Conservation (phyloP, 2,888 invertebrate species). For the Microchrysa polita region DNA sequence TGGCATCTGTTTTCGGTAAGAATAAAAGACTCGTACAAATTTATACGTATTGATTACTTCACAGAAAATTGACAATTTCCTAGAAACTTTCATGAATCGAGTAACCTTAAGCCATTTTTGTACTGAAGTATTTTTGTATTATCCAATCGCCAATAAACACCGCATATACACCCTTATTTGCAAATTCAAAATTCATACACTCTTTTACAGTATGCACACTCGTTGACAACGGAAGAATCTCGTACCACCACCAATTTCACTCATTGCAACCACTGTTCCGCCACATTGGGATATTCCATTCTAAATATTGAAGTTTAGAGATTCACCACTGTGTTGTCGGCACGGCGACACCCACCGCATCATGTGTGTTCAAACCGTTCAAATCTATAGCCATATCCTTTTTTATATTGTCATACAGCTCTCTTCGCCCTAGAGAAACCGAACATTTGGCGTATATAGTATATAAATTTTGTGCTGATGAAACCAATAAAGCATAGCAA, state of each 20-base stretch:
- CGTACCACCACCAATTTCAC: not conserved
- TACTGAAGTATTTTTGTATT: no score
- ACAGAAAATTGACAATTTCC: no score
- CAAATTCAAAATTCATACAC: not conserved
- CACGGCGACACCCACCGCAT: not conserved
- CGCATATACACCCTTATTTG: no score
- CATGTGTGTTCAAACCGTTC: not conserved
- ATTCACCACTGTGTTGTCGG: not conserved
- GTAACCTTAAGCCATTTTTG: no score
- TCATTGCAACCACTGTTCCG: conserved; percentile 24
- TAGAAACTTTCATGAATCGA: no score
- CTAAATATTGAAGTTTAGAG: not conserved
- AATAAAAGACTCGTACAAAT: no score
- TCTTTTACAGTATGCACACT: not conserved
- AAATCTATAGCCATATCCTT: no score
- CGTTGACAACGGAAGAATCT: conserved; percentile 11
- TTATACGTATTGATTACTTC: no score
- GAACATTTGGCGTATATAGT: not conserved
- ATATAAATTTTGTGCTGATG: conserved; percentile 19
- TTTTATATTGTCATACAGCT: no score
- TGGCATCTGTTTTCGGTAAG: no score
- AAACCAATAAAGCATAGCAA: conserved; percentile 43
- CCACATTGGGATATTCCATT: not conserved
- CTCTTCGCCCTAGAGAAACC: no score
- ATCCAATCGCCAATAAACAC: no score